phyloP scores from a whole-genome alignment of 2,888 invertebrate species.

The Cheilosia variabilis region DNA sequence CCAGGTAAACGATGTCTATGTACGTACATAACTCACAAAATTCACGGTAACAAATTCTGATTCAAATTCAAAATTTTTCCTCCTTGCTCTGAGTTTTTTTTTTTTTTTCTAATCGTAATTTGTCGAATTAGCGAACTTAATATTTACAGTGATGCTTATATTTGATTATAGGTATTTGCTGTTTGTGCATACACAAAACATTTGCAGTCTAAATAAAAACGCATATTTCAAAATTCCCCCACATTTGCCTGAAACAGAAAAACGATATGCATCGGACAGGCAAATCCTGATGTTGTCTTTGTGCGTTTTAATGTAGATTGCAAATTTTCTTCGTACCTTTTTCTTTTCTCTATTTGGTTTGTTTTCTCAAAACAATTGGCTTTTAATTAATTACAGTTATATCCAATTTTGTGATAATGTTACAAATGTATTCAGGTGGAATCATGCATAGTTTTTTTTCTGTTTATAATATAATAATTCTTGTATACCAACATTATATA shows the following conservation, averaged over 20 bases:
- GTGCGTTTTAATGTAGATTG: slow-evolving; percentile 67
- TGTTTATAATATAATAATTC: neutral
- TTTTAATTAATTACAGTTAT: slow-evolving; percentile 70
- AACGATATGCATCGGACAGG: neutral
- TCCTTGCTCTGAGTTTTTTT: slow-evolving; percentile 63
- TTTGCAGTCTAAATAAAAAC: slow-evolving; percentile 72
- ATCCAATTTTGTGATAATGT: slow-evolving; percentile 73
- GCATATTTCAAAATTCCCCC: neutral
- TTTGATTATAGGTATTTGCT: slow-evolving; percentile 56
- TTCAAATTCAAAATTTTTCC: slow-evolving; percentile 77
- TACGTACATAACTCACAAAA: slow-evolving; percentile 86
- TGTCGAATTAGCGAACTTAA: slow-evolving; percentile 48
- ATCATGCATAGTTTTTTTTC: slow-evolving; percentile 73
- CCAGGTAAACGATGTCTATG: slow-evolving; percentile 89
- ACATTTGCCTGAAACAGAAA: neutral
- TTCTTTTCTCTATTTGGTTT: slow-evolving; percentile 67
- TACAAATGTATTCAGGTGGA: slow-evolving; percentile 76
- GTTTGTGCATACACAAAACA: slow-evolving; percentile 56
- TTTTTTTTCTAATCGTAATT: slow-evolving; percentile 70
- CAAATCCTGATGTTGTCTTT: neutral
- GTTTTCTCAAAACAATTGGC: slow-evolving; percentile 67
- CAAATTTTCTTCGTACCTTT: slow-evolving; percentile 41
- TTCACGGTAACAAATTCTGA: slow-evolving; percentile 84
- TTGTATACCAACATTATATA: neutral
- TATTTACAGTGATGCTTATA: slow-evolving; percentile 58